Base-by-base conservation (phyloP, 1,140 invertebrate species). In the Tigriopus japonicus region DNA sequence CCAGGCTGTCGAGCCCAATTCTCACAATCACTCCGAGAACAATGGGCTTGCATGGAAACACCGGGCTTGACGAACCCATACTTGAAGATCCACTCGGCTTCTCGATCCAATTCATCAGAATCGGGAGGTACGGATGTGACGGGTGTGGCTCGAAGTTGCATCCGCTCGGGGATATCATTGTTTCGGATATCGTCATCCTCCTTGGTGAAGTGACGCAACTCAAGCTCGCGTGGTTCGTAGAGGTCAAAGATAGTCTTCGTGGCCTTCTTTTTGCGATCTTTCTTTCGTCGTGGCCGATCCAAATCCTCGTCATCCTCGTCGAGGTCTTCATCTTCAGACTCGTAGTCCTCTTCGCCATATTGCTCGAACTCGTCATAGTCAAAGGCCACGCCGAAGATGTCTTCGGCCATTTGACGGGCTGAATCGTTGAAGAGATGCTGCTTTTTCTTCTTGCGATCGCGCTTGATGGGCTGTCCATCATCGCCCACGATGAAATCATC, bases 301-400 rank as follows among this genome's bases (percentile, higher is more conserved):
- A 68, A 67, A 21, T 66, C 69, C 19, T 67, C 69, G 43, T 71
- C 75, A n/a, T 67, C 70, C 14, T 72, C 73, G 19, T 73, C 75
- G 42, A 74, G 73, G 51, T 77, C 73, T 15, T 76, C 71, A 61
- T 72, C 70, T 63, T 75, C 73, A 59, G 71, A 73, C 56, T 72
- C 72, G 45, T 68, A 63, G 13, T 64, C 65, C 12, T 63, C 65
- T 15, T 67, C 63, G 23, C 62, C 62, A 42, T 62, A 56, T 28
- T 69, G 68, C 64, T 55, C 63, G 64, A 53, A 63, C 64, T 64
- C 35, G 13, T 62, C 62, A 71, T 87, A 96, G 72, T 99, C 93
- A 75, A 98, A 97, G 70, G 98, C 90, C 19, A 97, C 92, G 60
- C 95, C 96, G 73, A 98, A 99, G 65, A 98, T 96, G 69, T 99